Percentiles rank a stretch among this genome's conserved stretches.
phyloP scores from a whole-genome alignment of 2,113 vertebrate genomes.

The Ptilorrhoa leucosticta region DNA sequence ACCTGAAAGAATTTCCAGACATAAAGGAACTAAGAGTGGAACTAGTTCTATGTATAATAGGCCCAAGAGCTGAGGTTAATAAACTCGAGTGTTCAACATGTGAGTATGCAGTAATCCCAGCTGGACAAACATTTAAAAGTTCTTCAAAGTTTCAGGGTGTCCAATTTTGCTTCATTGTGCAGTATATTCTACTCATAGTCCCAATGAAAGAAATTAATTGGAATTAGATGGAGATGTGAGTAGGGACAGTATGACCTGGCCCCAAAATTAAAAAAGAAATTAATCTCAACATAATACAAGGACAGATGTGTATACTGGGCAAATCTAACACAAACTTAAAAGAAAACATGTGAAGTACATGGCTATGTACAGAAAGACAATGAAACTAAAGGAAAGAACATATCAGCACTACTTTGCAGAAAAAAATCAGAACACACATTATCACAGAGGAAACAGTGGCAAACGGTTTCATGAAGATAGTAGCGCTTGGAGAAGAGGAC shows the following conservation, averaged over 20 bases:
- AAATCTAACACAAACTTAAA: neutral
- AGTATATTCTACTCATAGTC: neutral
- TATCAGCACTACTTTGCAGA: neutral
- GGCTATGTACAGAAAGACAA: neutral
- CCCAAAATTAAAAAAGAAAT: neutral
- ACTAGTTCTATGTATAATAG: neutral
- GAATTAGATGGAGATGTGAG: neutral
- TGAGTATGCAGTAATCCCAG: neutral
- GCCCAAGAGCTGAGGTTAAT: neutral
- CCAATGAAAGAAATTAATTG: neutral
- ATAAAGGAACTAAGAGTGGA: neutral
- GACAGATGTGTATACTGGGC: neutral
- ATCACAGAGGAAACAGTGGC: neutral
- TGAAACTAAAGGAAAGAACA: neutral
- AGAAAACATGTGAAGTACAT: neutral
- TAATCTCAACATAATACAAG: neutral
- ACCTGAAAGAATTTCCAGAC: neutral
- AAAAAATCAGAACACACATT: neutral
- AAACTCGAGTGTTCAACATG: neutral
- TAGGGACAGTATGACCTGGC: neutral
- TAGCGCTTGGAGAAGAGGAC: neutral
- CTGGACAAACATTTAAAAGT: neutral
- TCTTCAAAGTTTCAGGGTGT: neutral
- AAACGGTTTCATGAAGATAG: neutral
- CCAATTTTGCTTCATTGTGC: neutral